phyloP scores from a whole-genome alignment of 2,113 vertebrate species.

The Prochilodus magdalenae region DNA sequence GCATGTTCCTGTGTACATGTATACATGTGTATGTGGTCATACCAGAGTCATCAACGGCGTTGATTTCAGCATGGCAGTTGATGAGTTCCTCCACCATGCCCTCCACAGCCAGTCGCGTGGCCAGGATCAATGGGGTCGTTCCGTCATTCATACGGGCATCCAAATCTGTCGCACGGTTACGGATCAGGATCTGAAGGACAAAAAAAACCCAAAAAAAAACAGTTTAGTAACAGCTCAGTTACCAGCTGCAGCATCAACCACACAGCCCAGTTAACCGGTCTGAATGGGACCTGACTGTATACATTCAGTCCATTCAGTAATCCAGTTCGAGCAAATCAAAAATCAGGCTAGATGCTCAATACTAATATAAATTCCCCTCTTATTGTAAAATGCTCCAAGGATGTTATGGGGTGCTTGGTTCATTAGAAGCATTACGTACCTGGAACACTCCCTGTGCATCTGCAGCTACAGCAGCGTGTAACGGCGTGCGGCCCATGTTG shows the following conservation, averaged over 20 bases:
- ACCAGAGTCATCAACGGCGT: slow-evolving; percentile 95
- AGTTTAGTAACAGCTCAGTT: background rate
- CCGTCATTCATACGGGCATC: slow-evolving; percentile 96
- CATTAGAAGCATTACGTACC: slow-evolving; percentile 70
- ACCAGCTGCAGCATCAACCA: background rate
- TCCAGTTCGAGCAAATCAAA: no score
- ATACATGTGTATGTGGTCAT: slow-evolving; percentile 24
- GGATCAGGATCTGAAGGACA: slow-evolving; percentile 91
- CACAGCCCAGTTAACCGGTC: no score
- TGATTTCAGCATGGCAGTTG: slow-evolving; percentile 94
- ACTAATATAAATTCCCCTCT: no score
- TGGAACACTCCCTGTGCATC: slow-evolving; percentile 98
- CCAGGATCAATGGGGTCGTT: slow-evolving; percentile 94
- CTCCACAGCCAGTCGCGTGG: slow-evolving; percentile 92
- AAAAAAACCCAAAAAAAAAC: no score
- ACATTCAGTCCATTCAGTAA: no score
- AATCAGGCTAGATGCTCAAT: no score
- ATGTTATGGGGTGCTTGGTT: background rate
- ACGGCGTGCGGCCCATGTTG: slow-evolving; percentile 94
- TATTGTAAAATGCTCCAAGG: no score
- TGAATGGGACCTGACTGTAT: background rate
- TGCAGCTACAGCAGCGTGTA: slow-evolving; percentile 91
- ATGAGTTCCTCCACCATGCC: slow-evolving; percentile 98
- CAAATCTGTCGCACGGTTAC: slow-evolving; percentile 95
- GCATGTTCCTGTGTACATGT: background rate